These are phyloP conservation scores for Parasteatoda tepidariorum DNA, from an alignment of 1,140 invertebrate species.

Conservation along the genomic window DNA sequence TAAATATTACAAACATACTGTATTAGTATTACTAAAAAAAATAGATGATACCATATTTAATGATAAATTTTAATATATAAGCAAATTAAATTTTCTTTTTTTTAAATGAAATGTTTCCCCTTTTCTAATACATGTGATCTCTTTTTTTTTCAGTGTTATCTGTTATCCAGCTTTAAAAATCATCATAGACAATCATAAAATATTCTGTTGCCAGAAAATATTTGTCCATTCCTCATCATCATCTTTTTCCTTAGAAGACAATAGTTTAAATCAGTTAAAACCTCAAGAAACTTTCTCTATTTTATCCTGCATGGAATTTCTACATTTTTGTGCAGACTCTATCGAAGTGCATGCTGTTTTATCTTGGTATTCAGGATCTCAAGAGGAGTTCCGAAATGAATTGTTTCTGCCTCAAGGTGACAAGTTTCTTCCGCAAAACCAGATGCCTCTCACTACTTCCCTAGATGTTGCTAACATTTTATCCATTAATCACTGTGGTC, in stretches of 20 bases:
- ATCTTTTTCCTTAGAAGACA: background rate
- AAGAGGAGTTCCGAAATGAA: conserved; percentile 17
- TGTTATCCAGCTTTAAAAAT: background rate
- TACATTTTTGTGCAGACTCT: background rate
- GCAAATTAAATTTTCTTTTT: background rate
- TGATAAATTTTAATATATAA: background rate
- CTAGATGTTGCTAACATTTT: background rate
- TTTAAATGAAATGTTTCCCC: no score
- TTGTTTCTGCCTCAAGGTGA: background rate
- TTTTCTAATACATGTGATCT: no score
- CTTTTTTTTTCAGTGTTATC: background rate
- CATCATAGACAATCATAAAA: background rate
- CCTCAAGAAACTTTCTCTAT: conserved; percentile 14
- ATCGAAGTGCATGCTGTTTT: background rate
- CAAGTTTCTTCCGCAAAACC: background rate
- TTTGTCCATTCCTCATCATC: background rate
- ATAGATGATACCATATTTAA: background rate
- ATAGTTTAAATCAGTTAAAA: background rate
- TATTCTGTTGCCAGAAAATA: conserved; percentile 1
- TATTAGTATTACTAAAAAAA: background rate
- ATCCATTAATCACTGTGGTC: background rate
- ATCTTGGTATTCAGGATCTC: conserved; percentile 1
- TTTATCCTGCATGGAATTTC: background rate
- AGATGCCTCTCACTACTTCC: background rate
- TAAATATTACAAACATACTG: no score